Evolutionary conservation across 2,797 vertebrate genomes (phyloP).

Genomic region (Protonibea diacanthus): DNA sequence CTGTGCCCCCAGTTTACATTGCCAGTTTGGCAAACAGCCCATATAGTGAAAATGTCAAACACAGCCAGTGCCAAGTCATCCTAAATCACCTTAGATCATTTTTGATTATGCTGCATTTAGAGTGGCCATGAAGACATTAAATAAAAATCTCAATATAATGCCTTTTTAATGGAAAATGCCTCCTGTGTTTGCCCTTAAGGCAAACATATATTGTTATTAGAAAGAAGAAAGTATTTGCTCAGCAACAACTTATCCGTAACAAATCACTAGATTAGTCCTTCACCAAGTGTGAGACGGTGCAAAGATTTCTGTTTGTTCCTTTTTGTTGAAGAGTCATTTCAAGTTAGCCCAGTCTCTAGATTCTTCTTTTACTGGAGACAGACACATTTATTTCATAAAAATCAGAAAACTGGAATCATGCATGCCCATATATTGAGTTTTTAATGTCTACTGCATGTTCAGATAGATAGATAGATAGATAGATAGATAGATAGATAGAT

Average conservation of each 20-base stretch:
- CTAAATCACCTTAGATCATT: not conserved
- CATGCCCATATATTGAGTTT: no score
- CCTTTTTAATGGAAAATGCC: not conserved
- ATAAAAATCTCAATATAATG: not conserved
- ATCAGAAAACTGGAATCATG: no score
- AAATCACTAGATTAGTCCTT: not conserved
- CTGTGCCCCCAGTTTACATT: constrained; percentile 3
- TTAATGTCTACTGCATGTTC: no score
- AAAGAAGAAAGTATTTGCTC: not conserved
- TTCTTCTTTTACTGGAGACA: no score
- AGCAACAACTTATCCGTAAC: not conserved
- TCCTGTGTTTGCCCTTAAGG: not conserved
- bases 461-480: no score
- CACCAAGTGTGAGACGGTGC: no score
- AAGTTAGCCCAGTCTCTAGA: no score
- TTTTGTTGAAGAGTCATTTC: no score
- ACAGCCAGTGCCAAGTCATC: constrained; percentile 25
- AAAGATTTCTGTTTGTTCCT: no score
- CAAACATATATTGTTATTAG: not conserved
- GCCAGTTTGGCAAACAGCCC: constrained; percentile 33
- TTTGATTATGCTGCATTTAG: not conserved
- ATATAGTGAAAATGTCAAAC: constrained; percentile 2
- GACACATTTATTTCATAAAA: no score
- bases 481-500: no score
- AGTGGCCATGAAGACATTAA: not conserved